Percentiles rank a stretch among this genome's conserved stretches.
Conservation (phyloP, 64 coral and sea anemone species). For the Acropora tenuis region DNA sequence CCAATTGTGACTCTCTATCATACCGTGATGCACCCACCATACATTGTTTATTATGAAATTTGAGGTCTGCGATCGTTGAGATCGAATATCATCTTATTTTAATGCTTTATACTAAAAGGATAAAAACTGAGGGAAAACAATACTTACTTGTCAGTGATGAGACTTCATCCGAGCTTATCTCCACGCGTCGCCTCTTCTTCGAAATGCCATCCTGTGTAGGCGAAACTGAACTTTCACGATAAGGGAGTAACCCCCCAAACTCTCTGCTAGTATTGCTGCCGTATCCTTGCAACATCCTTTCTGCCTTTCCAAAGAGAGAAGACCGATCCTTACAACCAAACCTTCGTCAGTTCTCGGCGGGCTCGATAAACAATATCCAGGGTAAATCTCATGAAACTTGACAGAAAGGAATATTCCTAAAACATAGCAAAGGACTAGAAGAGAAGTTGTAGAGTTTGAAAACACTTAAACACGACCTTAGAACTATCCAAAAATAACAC, state of each 20-base stretch:
- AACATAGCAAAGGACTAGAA: no score
- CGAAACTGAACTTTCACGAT: slow-evolving; percentile 7
- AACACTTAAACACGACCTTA: neutral
- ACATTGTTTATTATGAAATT: no score
- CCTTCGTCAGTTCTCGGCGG: neutral
- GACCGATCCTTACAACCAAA: neutral
- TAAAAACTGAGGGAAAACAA: no score
- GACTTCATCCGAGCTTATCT: slow-evolving; percentile 10
- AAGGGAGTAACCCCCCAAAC: slow-evolving; percentile 37
- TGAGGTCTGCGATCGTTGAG: no score
- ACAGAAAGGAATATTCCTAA: neutral
- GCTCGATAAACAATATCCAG: neutral
- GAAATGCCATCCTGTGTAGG: neutral
- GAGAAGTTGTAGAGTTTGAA: neutral
- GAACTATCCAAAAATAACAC: neutral
- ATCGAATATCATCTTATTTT: no score
- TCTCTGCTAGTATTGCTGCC: slow-evolving; percentile 22
- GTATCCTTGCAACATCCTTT: neutral
- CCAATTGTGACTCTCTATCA: no score
- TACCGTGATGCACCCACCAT: no score
- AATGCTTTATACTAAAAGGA: no score
- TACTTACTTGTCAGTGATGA: no score
- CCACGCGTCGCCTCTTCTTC: neutral
- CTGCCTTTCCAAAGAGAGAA: slow-evolving; percentile 15
- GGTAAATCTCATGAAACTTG: neutral